Percentiles rank a stretch among this genome's conserved stretches.
Evolutionary conservation across 2,113 vertebrate species (phyloP).

Genomic region (Puffinus mauretanicus): DNA sequence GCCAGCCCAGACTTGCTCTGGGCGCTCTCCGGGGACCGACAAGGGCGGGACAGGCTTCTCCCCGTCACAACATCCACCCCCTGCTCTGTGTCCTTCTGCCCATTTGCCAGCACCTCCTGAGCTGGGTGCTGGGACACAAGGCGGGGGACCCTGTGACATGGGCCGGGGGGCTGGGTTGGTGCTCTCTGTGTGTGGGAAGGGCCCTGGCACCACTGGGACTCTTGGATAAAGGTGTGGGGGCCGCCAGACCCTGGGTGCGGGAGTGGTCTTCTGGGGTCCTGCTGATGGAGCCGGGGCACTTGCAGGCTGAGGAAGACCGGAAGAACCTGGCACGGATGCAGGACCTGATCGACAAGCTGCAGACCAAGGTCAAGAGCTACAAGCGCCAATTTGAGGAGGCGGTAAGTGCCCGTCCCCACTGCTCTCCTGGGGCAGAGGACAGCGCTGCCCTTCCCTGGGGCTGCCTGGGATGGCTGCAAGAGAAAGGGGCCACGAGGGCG

Average conservation of each 20-base stretch:
- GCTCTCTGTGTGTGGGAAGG: not conserved
- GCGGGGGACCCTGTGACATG: not conserved
- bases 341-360: slow-evolving; percentile 90
- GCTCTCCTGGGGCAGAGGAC: not conserved
- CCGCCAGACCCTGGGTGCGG: not conserved
- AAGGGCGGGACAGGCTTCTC: not conserved
- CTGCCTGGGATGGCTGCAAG: not conserved
- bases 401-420: slow-evolving; percentile 68
- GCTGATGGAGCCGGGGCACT: not conserved
- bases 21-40: not conserved
- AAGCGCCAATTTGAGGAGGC: slow-evolving; percentile 90
- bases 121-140: not conserved
- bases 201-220: not conserved
- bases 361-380: slow-evolving; percentile 94
- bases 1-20: not conserved
- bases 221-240: not conserved
- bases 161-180: no score
- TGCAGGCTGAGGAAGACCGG: slow-evolving; percentile 88
- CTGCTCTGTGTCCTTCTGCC: not conserved
- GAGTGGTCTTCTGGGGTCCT: not conserved
- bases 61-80: not conserved
- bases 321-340: slow-evolving; percentile 94
- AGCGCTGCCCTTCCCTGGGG: not conserved
- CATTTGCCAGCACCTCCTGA: not conserved
- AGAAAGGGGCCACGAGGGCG: accelerated